Evolutionary conservation across 2,113 vertebrate genomes (phyloP), one percentile per base, ranked within the genome.

Genomic region (Clarias magur): DNA sequence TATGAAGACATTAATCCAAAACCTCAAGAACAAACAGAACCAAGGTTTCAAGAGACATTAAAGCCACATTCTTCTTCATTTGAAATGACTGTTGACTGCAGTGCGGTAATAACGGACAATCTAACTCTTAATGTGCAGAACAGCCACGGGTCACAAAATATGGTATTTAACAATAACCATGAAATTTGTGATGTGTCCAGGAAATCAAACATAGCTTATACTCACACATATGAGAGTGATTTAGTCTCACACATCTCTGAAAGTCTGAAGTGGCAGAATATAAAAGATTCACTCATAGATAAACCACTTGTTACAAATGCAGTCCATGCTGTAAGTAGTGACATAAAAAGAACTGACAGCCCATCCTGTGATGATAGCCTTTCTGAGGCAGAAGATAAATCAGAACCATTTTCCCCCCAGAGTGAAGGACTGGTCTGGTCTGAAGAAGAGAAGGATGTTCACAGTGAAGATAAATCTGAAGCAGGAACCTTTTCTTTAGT

Each of bases 401-500:
- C 30, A 73, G 89, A 91, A 48, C 88, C 84, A 13, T 80, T 91
- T 86, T 91, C 91, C 3, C 70, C 79, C 57, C 86, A 88, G 83
- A 92, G 88, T 38, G 89, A 92, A 59, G 83, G 78, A 27, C 85
- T 91, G 38, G 81, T 57, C 34, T 92, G 89, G 75, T 90, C 90
- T 70, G 85, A 87, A 54, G 89, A 92, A 67, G 87, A 92, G 53
- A 86, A 85, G 34, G 80, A 87, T 75, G 62, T 75, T 72, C 70
- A 85, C 13, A 65, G 65, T 48, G 85, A 88, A n/a, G 85, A 82
- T 16, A 86, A 84, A 84, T 76, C 38, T 53, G 75, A 75, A 10
- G 76, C 16, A 70, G 76, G 19, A 17, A 72, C 27, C 5, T 60
- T 60, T 76, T 70, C 80, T 67, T 85, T 84, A 60, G 72, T 83